These are phyloP conservation scores for Sericinus montela DNA, from an alignment of 2,888 invertebrate species.

Conservation along the genomic window DNA sequence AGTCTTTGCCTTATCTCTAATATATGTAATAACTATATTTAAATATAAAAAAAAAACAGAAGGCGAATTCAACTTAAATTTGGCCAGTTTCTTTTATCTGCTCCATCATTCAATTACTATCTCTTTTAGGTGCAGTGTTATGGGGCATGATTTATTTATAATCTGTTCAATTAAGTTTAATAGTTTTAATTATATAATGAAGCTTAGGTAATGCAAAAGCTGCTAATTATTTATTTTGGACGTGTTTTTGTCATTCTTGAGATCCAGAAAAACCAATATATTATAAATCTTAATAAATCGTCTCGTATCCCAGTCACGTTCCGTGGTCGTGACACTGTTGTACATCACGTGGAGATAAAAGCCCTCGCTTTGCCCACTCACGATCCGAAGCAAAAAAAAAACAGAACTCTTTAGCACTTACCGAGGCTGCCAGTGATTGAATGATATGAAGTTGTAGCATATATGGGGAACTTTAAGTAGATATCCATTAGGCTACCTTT, in stretches of 20 bases:
- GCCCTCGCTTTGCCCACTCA: conserved; percentile 56
- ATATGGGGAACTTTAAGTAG: conserved; percentile 18
- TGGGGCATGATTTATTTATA: too few species aligned
- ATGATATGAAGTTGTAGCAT: conserved; percentile 29
- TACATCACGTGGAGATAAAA: conserved; percentile 74
- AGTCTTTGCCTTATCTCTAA: too few species aligned
- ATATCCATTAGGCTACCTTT: conserved; percentile 16
- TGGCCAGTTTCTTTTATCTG: too few species aligned
- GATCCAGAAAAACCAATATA: conserved; percentile 20
- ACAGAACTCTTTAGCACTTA: conserved; percentile 51
- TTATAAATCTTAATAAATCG: conserved; percentile 51
- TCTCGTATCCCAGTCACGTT: conserved; percentile 71
- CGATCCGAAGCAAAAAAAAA: conserved; percentile 37
- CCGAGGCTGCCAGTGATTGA: conserved; percentile 37
- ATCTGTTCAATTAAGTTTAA: too few species aligned
- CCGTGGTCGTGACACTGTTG: conserved; percentile 63
- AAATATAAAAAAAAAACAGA: too few species aligned
- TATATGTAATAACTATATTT: too few species aligned
- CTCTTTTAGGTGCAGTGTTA: too few species aligned
- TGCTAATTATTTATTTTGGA: too few species aligned
- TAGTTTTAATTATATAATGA: too few species aligned
- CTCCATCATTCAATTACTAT: too few species aligned
- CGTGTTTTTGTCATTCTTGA: neutral
- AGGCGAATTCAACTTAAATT: too few species aligned
- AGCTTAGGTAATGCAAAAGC: too few species aligned